Base-by-base conservation (phyloP, 2,888 invertebrate species). In the Nephrotoma flavescens region DNA sequence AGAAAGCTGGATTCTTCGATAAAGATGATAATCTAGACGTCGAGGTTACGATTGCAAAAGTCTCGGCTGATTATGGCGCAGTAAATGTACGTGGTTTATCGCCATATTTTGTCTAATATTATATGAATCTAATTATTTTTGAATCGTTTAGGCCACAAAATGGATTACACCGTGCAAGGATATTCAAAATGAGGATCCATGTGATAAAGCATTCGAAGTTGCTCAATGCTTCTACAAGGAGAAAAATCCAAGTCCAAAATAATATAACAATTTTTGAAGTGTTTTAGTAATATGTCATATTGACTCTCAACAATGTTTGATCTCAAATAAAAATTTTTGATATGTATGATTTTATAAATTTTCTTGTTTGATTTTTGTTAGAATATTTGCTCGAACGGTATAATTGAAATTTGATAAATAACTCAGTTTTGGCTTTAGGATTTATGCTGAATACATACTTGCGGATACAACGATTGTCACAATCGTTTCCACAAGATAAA, bases 1-100 rank as follows among this genome's bases (percentile, higher is more conserved):
- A 91, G 87, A 89, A 90, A 87, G 2, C 84, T 3, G 90, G 90
- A 9, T 88, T 90, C 12, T 0, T 90, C 0, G 71, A 71, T 31
- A 88, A 87, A 84, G 88, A 90, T 87, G 90, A 90, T 1, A 88
- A 89, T 86, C 31, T 91, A 6, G 89, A 90, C 41, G 86, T 89
- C 6, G 89, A 88, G 15, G 86, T 45, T 12, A 86, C 87, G 0
- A 84, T 88, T 42, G 85, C 47, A 42, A 88, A 87, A 86, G 15
- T 88, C 0, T 86, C 87, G 0, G 42, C 7, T 7, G 86, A 83
- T 11, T 86, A 42, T 15, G 87, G 88, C 12, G 84, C 11, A 19
- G 87, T 15, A 6, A 57, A 87, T 83, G 87, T 88, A 57, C 42
- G 86, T 57, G 2, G 31, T 31, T 31, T 31, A 9, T 52, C 15